These are phyloP conservation scores for Lathamus discolor DNA, from an alignment of 2,113 vertebrate species.

Conservation along the genomic window DNA sequence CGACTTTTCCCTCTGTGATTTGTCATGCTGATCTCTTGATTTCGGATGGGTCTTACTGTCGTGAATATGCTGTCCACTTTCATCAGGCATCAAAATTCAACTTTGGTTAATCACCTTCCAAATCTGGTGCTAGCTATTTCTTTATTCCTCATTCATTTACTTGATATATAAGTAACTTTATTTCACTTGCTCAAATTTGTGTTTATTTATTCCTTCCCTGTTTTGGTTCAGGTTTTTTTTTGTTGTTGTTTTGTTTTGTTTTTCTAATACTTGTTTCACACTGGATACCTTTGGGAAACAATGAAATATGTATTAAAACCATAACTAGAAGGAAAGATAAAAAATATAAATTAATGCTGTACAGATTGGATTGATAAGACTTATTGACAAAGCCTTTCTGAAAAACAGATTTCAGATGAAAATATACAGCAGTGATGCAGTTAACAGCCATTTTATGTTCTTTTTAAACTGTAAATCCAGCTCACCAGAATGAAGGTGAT, in stretches of 20 bases:
- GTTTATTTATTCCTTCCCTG: not conserved
- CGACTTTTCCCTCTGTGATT: not conserved
- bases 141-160: not conserved
- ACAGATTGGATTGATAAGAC: not conserved
- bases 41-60: not conserved
- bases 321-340: not conserved
- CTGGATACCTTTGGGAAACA: not conserved
- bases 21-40: not conserved
- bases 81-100: not conserved
- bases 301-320: not conserved
- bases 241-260: too few relatives aligned
- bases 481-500: not conserved
- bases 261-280: not conserved
- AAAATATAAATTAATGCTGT: not conserved
- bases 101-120: not conserved
- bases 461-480: not conserved
- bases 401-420: not conserved
- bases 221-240: not conserved
- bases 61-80: not conserved
- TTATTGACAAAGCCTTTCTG: not conserved
- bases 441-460: not conserved
- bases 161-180: not conserved
- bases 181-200: not conserved
- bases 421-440: not conserved
- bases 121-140: not conserved